Evolutionary conservation across 2,113 vertebrate species (phyloP), one percentile per base, ranked within the genome.

Genomic region (Melanocharis versteri): DNA sequence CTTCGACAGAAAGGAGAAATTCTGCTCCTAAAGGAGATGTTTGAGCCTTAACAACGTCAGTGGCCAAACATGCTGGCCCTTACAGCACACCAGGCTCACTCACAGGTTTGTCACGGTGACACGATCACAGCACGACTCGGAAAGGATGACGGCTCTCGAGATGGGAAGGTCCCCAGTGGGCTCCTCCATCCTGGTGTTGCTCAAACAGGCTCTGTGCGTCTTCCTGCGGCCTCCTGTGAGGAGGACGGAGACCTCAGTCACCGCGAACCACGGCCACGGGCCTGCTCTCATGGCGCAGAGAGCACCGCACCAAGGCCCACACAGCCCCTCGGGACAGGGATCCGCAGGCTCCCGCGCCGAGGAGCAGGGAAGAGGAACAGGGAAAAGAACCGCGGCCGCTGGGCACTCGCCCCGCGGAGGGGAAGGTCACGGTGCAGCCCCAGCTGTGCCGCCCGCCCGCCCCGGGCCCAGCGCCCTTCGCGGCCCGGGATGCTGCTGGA

Each of bases 41-140:
- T 72, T 75, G 21, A 50, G 23, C 28, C 42, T 23, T 26, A 19
- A 30, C 44, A 40, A 31, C 11, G 2, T 17, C 4, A 35, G 15
- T 0, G 45, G 60, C 35, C 57, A 27, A 78, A 28, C 23, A 10
- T 1, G 42, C 19, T 6, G 61, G 51, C 31, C 51, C 68, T 80
- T 23, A 30, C 7, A 90, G 62, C 60, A 28, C 48, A 13, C 9
- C 60, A 42, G 27, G 4, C 24, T 62, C 48, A 21, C 56, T 88
- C 97, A 98, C 98, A 96, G 60, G 65, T 89, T 96, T 66, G 95
- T 73, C n/a, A 90, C 3, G 62, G 85, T 76, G 94, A 61, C 6
- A 19, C 13, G 70, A 57, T 27, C 83, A 21, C 70, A 79, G 92
- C 77, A 90, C 44, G 83, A 35, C 72, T 89, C n/a, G 20, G 83